Conservation (phyloP, 2,113 vertebrate species). For the Eublepharis macularius region DNA sequence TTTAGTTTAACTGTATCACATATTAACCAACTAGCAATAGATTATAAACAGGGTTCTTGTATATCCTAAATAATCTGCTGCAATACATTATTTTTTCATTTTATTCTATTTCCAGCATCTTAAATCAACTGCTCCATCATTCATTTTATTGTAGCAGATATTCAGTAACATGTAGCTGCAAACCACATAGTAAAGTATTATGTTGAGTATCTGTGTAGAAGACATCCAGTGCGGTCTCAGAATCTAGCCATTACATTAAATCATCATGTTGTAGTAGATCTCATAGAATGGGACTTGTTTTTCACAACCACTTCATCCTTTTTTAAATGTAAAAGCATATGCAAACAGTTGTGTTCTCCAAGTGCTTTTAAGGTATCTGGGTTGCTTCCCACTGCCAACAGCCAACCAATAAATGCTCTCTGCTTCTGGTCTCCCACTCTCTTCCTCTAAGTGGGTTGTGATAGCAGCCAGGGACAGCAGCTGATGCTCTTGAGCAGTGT, state of each 20-base stretch:
- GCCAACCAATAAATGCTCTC: too few species aligned
- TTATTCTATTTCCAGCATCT: background rate
- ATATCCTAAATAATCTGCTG: background rate
- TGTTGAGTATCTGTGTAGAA: background rate
- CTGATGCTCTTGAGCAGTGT: too few species aligned
- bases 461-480: too few species aligned
- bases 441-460: too few species aligned
- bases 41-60: background rate
- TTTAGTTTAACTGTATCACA: background rate
- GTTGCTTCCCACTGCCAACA: background rate
- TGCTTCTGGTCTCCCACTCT: too few species aligned
- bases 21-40: background rate
- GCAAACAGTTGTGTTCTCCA: background rate
- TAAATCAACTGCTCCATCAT: background rate
- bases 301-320: too few species aligned
- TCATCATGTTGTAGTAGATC: too few species aligned
- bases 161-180: background rate
- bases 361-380: background rate
- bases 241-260: background rate
- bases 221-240: too few species aligned
- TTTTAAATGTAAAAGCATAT: background rate
- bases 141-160: too few species aligned
- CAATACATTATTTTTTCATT: background rate
- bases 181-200: background rate
- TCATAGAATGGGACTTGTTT: too few species aligned